phyloP scores from a whole-genome alignment of 2,888 invertebrate species.

The Cylindroiulus punctatus region DNA sequence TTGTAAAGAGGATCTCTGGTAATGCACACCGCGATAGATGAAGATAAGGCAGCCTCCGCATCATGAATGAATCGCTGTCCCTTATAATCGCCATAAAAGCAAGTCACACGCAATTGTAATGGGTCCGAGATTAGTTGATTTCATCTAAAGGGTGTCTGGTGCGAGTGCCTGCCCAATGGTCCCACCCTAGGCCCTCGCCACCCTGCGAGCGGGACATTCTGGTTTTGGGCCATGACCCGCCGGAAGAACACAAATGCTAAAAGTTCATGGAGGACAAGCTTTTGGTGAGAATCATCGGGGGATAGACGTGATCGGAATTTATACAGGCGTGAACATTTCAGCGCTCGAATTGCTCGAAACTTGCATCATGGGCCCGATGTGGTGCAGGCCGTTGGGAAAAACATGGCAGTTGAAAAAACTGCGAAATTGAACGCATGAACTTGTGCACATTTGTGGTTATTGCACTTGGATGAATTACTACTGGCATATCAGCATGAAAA shows the following conservation, averaged over 20 bases:
- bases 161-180: slow-evolving; percentile 37
- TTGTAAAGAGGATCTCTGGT: slow-evolving; percentile 49
- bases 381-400: neutral
- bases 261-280: neutral
- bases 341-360: neutral
- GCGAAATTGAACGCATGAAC: neutral
- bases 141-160: slow-evolving; percentile 43
- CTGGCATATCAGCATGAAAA: neutral
- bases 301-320: slow-evolving; percentile 25
- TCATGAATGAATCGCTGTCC: slow-evolving; percentile 52
- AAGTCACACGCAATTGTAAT: slow-evolving; percentile 51
- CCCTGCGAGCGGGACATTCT: neutral
- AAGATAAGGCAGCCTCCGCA: slow-evolving; percentile 49
- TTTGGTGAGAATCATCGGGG: slow-evolving; percentile 28
- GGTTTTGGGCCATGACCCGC: slow-evolving; percentile 34
- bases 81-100: slow-evolving; percentile 50
- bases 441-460: neutral
- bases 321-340: neutral
- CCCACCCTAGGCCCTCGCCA: neutral
- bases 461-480: neutral
- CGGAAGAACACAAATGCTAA: slow-evolving; percentile 12
- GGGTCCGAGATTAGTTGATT: slow-evolving; percentile 50
- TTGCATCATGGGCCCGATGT: neutral
- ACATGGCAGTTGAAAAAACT: neutral
- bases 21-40: slow-evolving; percentile 48